phyloP scores from a whole-genome alignment of 2,797 vertebrate genomes.

The Pagetopsis macropterus region DNA sequence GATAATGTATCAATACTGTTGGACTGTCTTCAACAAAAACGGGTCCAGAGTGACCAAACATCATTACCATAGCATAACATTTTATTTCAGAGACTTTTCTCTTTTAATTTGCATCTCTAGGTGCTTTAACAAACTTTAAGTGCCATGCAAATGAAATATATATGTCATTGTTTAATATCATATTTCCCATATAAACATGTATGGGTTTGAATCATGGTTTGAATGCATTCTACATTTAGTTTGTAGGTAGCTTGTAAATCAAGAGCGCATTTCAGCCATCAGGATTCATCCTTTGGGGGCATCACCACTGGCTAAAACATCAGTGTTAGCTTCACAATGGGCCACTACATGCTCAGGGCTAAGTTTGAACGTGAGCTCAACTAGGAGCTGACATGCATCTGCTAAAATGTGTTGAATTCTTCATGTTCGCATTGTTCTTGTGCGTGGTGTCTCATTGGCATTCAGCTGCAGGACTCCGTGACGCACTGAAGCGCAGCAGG shows the following conservation, averaged over 20 bases:
- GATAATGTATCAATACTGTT: background rate
- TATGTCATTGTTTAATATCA: no score
- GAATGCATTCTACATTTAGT: no score
- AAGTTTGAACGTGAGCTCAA: background rate
- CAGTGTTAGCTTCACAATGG: background rate
- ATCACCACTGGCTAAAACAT: background rate
- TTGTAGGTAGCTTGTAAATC: no score
- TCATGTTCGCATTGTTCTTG: constrained; percentile 1
- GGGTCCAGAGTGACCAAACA: background rate
- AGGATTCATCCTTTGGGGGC: background rate
- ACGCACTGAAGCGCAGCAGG: constrained; percentile 46
- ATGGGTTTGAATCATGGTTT: no score
- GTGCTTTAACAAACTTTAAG: no score
- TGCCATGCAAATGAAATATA: no score
- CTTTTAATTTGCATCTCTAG: no score
- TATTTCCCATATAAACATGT: no score
- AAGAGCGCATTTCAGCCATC: no score
- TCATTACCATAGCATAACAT: background rate
- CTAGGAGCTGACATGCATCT: background rate
- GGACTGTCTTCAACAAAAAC: no score
- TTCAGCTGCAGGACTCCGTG: constrained; percentile 49
- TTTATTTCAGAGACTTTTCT: no score
- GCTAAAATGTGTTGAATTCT: constrained; percentile 1
- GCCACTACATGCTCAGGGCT: background rate
- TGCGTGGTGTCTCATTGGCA: constrained; percentile 46